phyloP scores from a whole-genome alignment of 2,888 invertebrate genomes.

The Andrena haemorrhoa region DNA sequence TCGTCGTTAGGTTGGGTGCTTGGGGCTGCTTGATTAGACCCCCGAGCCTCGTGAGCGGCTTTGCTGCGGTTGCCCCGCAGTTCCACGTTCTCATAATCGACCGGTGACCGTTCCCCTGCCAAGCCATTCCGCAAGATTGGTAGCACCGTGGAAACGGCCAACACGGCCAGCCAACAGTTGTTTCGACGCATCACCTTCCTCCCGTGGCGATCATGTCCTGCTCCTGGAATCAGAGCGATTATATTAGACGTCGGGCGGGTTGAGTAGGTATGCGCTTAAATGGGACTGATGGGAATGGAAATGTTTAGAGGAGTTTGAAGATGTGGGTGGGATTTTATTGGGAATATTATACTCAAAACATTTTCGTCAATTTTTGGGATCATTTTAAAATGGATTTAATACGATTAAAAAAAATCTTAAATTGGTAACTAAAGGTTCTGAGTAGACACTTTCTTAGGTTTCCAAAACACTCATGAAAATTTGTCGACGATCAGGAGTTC shows the following conservation, averaged over 20 bases:
- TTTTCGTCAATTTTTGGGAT: too few species aligned
- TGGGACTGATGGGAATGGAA: not conserved
- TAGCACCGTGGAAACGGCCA: conserved; percentile 76
- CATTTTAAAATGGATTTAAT: too few species aligned
- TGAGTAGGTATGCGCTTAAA: not conserved
- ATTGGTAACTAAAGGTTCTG: too few species aligned
- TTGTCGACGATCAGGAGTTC: too few species aligned
- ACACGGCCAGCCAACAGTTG: conserved; percentile 78
- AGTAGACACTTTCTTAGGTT: too few species aligned
- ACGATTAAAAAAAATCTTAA: too few species aligned
- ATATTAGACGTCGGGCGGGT: not conserved
- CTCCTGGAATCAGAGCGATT: conserved; percentile 66
- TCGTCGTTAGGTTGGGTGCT: not conserved
- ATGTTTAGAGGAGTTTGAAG: not conserved
- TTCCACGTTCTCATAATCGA: conserved; percentile 36
- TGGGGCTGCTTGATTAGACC: not conserved
- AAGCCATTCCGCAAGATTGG: conserved; percentile 54
- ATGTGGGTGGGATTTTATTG: not conserved
- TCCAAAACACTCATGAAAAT: too few species aligned
- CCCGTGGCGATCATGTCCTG: conserved; percentile 72
- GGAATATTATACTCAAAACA: too few species aligned
- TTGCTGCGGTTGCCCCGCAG: conserved; percentile 22
- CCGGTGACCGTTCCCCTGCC: conserved; percentile 46
- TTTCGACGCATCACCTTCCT: conserved; percentile 79
- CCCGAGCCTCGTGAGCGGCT: conserved; percentile 9